These are phyloP conservation scores for Kuschelorhynchus macadamiae DNA, from an alignment of 2,888 invertebrate species.

Conservation along the genomic window DNA sequence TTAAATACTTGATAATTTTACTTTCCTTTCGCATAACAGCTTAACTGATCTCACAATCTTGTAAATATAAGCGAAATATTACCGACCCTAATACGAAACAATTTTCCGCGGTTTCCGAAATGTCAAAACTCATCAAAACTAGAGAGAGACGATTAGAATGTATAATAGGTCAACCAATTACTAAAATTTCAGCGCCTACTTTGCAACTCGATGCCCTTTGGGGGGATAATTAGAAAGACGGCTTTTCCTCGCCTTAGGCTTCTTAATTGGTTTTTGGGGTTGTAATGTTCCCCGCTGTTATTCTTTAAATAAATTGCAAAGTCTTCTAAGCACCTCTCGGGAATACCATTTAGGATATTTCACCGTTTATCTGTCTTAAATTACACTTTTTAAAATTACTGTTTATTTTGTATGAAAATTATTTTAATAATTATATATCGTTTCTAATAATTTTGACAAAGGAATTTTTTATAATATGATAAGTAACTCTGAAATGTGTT, in stretches of 20 bases:
- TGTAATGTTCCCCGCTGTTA: background rate
- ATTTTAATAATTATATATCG: no score
- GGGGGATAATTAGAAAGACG: conserved; percentile 18
- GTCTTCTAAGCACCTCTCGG: no score
- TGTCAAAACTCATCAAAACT: conserved; percentile 9
- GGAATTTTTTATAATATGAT: no score
- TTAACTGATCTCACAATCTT: conserved; percentile 3
- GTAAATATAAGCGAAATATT: background rate
- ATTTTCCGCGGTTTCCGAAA: background rate
- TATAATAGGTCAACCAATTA: conserved; percentile 25
- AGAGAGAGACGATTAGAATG: conserved; percentile 19
- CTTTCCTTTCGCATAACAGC: no score
- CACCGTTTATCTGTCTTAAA: no score
- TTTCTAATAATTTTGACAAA: no score
- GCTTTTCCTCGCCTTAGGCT: conserved; percentile 6
- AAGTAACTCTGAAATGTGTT: no score
- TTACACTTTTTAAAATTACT: no score
- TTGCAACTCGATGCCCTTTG: conserved; percentile 12
- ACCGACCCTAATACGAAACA: background rate
- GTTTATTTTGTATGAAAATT: no score
- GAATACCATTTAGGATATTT: no score
- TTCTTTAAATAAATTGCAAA: background rate
- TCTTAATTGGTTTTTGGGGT: conserved; percentile 19
- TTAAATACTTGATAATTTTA: no score
- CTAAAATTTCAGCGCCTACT: conserved; percentile 27